Evolutionary conservation across 2,113 vertebrate genomes (phyloP), one percentile per base, ranked within the genome.

Genomic region (Cyanoramphus novaezelandiae): DNA sequence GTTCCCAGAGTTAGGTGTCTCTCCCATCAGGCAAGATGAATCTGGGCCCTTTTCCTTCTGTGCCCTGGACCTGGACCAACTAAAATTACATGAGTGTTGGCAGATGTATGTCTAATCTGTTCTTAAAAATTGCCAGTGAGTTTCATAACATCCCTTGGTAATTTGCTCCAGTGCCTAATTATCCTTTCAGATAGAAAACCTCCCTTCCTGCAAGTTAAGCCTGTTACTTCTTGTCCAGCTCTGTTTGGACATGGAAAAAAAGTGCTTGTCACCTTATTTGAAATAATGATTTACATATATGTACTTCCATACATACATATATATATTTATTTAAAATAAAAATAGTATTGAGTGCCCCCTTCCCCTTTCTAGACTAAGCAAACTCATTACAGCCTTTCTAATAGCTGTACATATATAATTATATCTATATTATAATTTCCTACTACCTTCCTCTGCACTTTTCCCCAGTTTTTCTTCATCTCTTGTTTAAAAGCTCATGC

Each of bases 61-160:
- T 90, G 90, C 49, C 92, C 80, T 96, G 95, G 94, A 88, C 76
- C 59, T 53, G 68, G 46, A 77, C 92, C 95, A 96, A 90, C 67
- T 88, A 80, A 95, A 97, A 96, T 93, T 88, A 83, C 95, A 90
- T 43, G 86, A 92, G 82, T 70, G 82, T 62, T 96, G 92, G 92
- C 95, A 96, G 95, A 94, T 92, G 90, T 88, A 90, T 67, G 76
- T 94, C 94, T 96, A 97, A 95, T 96, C 94, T 94, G 95, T 90
- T 96, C 95, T 86, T 97, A 88, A 93, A 94, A 94, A 93, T 82
- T 97, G 94, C 95, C 94, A 96, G 88, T 81, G 95, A 96, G 86
- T 97, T 97, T 96, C 96, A 97, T 91, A 97, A 93, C 72, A 83
- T 97, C 96, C 91, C 92, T 63, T 94, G 96, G 88, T 96, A 96